Evolutionary conservation across 92 coral and sea anemone genomes (phyloP).

Genomic region (Phenganax stokvisi): DNA sequence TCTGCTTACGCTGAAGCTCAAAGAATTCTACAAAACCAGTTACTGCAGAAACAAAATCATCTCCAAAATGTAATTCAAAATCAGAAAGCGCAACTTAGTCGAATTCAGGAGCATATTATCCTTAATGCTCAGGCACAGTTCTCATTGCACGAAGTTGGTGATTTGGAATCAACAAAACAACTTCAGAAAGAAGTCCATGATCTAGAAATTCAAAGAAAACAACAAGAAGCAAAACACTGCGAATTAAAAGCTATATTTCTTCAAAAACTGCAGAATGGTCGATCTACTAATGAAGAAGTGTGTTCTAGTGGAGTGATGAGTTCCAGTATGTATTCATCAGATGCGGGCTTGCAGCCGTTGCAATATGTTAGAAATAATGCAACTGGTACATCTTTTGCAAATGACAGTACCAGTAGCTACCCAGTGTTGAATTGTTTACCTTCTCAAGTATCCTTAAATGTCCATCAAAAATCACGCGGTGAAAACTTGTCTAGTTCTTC

Average conservation of each 20-base stretch:
- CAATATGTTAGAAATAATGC: constrained; percentile 23
- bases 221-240: constrained; percentile 29
- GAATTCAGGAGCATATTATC: constrained; percentile 82
- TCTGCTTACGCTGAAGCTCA: constrained; percentile 66
- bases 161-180: constrained; percentile 21
- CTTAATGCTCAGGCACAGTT: constrained; percentile 86
- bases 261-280: neutral
- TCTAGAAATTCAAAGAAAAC: constrained; percentile 39
- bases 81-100: constrained; percentile 70
- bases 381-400: neutral
- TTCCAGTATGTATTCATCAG: neutral
- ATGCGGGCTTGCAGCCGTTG: constrained; percentile 32
- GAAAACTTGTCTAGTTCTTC: neutral
- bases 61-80: constrained; percentile 63
- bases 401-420: constrained; percentile 18
- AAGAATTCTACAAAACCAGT: constrained; percentile 71
- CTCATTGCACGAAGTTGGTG: constrained; percentile 41
- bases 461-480: neutral
- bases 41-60: constrained; percentile 62
- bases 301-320: constrained; percentile 2
- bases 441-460: constrained; percentile 19
- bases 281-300: neutral
- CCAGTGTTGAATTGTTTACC: constrained; percentile 12
- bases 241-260: neutral
- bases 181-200: constrained; percentile 30